A percentile compares a stretch with the other conserved stretches of the same genome.
Conservation (phyloP, 2,113 vertebrate species). For the Otolemur garnettii region DNA sequence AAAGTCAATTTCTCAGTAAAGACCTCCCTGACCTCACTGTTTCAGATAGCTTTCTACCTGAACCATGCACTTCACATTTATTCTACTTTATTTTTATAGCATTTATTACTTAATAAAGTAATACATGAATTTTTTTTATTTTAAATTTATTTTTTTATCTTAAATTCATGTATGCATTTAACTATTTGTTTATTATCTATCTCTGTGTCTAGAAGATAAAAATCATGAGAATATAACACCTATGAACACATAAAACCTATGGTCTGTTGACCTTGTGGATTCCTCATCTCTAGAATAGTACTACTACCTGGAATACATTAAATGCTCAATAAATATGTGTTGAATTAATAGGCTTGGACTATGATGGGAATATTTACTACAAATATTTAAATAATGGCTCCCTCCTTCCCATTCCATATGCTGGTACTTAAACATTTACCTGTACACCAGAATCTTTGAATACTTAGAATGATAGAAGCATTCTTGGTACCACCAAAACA, state of each 20-base stretch:
- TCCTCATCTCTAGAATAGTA: not conserved
- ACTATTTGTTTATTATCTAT: not conserved
- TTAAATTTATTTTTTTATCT: no score
- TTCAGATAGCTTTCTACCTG: not conserved
- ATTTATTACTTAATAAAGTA: not conserved
- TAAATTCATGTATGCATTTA: not conserved
- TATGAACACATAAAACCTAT: not conserved
- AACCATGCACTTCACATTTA: not conserved
- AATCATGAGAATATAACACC: not conserved
- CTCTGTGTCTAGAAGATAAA: not conserved
- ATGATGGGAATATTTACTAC: not conserved
- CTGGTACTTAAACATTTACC: not conserved
- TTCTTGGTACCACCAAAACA: not conserved
- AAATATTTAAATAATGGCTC: not conserved
- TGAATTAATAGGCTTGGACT: not conserved
- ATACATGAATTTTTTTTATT: no score
- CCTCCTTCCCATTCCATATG: fast-evolving
- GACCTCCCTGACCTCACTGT: not conserved
- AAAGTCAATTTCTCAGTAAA: not conserved
- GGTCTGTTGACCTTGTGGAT: not conserved
- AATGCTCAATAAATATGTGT: not conserved
- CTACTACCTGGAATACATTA: not conserved
- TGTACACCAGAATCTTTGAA: not conserved
- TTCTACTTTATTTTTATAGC: not conserved
- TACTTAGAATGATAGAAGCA: not conserved